Evolutionary conservation across 2,888 invertebrate genomes (phyloP), one percentile per base, ranked within the genome.

Genomic region (Alsophila aescularia): DNA sequence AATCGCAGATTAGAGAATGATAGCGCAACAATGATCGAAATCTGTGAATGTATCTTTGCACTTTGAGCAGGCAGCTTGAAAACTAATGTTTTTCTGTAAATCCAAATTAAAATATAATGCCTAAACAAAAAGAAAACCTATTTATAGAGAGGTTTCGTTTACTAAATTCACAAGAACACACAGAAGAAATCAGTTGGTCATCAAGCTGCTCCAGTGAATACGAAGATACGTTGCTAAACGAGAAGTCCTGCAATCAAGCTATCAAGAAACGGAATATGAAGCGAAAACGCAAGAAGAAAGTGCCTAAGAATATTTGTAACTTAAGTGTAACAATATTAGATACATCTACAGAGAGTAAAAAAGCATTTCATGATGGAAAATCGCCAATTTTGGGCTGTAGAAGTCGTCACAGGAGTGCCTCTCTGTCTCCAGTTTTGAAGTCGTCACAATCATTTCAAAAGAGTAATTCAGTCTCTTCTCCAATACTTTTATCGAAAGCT

Each of bases 131-230:
- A 66, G 74, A 78, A 53, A 85, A 79, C 14, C n/a, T 66, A 18
- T 90, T 89, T 60, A 58, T 62, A 2, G 66, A 78, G 7, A 89
- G 85, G 64, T 90, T 90, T 60, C 55, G 67, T 4, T 60, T 85
- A 44, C 60, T 90, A 29, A 82, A 83, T 63, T 85, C 87, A 1
- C 89, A 90, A 75, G 81, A 86, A 47, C 58, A 73, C 21, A 69
- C 60, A n/a, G 81, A 81, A 56, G 82, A 86, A 52, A 90, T 91
- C 18, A 75, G 71, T 52, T 89, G 88, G 89, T 82, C 89, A 10
- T 81, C 77, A 2, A 87, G 87, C 58, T 83, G 86, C 14, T 83
- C 85, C 0, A 88, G 87, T 62, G 90, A 87, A 24, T 77, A 75
- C 47, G 89, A 89, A 66, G 76, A 79, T 48, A 45, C 60, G 8